Evolutionary conservation across 2,888 invertebrate species (phyloP), one percentile per base, ranked within the genome.

Genomic region (Drepana falcataria): DNA sequence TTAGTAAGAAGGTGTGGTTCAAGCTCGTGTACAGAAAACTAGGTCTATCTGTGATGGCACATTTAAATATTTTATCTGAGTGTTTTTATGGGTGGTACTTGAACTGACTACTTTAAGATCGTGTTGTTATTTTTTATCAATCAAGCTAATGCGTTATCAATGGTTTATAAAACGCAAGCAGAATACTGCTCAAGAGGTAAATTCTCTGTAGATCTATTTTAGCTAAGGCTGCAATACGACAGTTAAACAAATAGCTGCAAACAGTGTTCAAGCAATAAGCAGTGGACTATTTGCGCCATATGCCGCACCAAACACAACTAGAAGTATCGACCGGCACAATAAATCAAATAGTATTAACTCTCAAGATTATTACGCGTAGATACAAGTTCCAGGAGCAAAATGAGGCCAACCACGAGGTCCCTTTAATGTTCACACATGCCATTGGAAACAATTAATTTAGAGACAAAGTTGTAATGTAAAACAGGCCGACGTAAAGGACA

Each of bases 201-300:
- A 52, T 47, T n/a, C 35, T n/a, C 21, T 21, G 54, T 54, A 59
- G 61, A 60, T 64, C 51, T 49, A 59, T 57, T 49, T 55, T 69
- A 58, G 62, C 57, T 49, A 52, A 52, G 59, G 53, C 53, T 56
- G 52, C 54, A 60, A 61, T 64, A 63, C 57, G 60, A 63, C 60
- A 60, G 61, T 64, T 61, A 57, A 59, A 62, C 61, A 57, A 65
- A 68, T 64, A 61, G 57, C 61, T 54, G 57, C 55, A 54, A 57
- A 60, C 62, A 56, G 63, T 65, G 57, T 57, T 48, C 64, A 59
- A 61, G 64, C 65, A 68, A 73, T 71, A 71, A 75, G 69, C 63
- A 63, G 56, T 53, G 65, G 61, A 71, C 69, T 64, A 71, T 77
- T 73, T 69, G 63, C 60, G 51, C 57, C 77, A 77, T 67, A 63